Percentiles rank a stretch among this genome's conserved stretches.
These are phyloP conservation scores for Piaya cayana DNA, from an alignment of 2,113 vertebrate genomes.

Conservation along the genomic window DNA sequence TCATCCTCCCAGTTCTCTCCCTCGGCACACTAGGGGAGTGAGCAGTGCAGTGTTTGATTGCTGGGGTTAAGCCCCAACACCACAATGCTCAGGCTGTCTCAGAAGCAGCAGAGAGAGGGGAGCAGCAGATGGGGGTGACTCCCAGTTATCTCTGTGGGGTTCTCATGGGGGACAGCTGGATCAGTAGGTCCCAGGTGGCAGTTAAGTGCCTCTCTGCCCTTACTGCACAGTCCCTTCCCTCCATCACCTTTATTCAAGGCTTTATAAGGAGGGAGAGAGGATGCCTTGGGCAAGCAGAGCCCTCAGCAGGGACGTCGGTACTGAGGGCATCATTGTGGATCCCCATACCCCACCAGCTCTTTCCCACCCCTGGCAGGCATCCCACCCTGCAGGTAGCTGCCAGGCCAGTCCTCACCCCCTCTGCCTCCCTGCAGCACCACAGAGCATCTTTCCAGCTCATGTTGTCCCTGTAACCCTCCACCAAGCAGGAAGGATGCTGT, in stretches of 20 bases:
- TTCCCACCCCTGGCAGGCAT: background rate
- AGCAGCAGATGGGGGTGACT: background rate
- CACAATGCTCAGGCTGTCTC: background rate
- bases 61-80: too few species aligned
- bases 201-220: background rate
- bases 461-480: accelerated
- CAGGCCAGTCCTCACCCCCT: background rate
- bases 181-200: background rate
- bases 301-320: accelerated
- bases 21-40: too few species aligned
- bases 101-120: background rate
- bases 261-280: background rate
- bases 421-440: background rate
- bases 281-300: background rate
- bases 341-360: background rate
- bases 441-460: background rate
- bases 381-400: background rate
- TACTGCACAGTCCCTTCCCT: background rate
- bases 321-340: background rate
- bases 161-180: background rate
- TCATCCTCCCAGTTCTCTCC: too few species aligned
- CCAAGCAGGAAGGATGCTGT: background rate
- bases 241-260: background rate
- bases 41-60: too few species aligned
- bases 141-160: accelerated